Evolutionary conservation across 2,113 vertebrate genomes (phyloP), one percentile per base, ranked within the genome.

Genomic region (Leucopsar rothschildi): DNA sequence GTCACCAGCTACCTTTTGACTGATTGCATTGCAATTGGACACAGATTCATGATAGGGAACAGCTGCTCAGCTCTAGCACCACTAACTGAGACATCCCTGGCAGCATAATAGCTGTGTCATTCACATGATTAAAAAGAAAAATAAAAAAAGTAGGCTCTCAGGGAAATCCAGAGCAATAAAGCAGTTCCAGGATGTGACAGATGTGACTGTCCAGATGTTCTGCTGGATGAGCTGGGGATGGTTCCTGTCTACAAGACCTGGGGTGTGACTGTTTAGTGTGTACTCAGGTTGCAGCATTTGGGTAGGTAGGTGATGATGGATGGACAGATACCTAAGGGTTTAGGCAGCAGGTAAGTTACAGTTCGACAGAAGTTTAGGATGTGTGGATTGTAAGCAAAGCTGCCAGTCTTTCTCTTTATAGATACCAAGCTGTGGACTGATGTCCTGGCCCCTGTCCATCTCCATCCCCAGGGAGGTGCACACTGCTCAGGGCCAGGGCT

Each of bases 41-140:
- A n/a, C 0, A 0, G 29, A 33, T 37, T 72, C 72, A 22, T 64
- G 44, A 37, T 31, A 24, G 27, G 52, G 5, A 52, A 18, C 0
- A 10, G 25, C 42, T 71, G 15, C 56, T 78, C 29, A 60, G 29
- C 35, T 75, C 53, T 35, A 70, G 49, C 61, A 49, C 40, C 21
- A 3, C 49, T 66, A 60, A 45, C 40, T 68, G 82, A 86, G 37
- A 33, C 9, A 2, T 37, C 24, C 23, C 19, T 0, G 0, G 60
- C 33, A 71, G 27, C 17, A 49, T 0, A 1, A 21, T 35, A 37
- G 29, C 16, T 40, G 16, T 64, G 45, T 71, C 71, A 37, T 55
- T 82, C 37, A 40, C 15, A 21, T 92, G n/a, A 31, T 86, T 83
- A 24, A 39, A 76, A 75, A 50, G 4, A 50, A 64, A 73, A 45